Conservation (phyloP, 2,113 vertebrate species). For the Egretta garzetta region DNA sequence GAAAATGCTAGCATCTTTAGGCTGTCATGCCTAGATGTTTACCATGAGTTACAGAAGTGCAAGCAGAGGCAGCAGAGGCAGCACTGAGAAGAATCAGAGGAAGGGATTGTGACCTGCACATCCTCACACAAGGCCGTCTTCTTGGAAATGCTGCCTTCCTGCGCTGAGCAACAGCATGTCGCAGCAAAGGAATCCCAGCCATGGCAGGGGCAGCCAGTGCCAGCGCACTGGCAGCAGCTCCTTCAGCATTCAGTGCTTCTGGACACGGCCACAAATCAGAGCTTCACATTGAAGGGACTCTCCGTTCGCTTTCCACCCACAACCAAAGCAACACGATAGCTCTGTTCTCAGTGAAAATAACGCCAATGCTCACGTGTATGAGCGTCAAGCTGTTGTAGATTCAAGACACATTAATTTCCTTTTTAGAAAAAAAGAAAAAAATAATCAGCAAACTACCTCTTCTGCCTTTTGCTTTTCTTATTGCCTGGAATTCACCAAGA, state of each 20-base stretch:
- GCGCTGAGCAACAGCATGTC: not conserved
- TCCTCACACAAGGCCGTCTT: not conserved
- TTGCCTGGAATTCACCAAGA: not conserved
- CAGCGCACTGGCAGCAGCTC: rapidly evolving
- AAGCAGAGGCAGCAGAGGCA: not conserved
- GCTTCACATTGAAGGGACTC: not conserved
- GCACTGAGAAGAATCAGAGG: not conserved
- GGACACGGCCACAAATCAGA: not conserved
- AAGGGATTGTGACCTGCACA: not conserved
- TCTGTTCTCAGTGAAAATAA: not conserved
- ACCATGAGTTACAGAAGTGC: not conserved
- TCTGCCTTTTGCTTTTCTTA: not conserved
- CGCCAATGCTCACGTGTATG: rapidly evolving
- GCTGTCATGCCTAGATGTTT: not conserved
- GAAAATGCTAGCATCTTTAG: not conserved
- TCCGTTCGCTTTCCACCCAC: not conserved
- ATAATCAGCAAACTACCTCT: not conserved
- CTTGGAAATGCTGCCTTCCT: not conserved
- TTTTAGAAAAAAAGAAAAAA: not conserved
- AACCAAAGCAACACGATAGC: not conserved
- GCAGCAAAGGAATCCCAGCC: not conserved
- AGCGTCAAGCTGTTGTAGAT: not conserved
- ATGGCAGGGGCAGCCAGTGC: not conserved
- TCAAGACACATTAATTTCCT: not conserved
- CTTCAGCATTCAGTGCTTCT: not conserved